These are phyloP conservation scores for Cheilosia vulpina DNA, from an alignment of 2,888 invertebrate genomes.

Conservation along the genomic window DNA sequence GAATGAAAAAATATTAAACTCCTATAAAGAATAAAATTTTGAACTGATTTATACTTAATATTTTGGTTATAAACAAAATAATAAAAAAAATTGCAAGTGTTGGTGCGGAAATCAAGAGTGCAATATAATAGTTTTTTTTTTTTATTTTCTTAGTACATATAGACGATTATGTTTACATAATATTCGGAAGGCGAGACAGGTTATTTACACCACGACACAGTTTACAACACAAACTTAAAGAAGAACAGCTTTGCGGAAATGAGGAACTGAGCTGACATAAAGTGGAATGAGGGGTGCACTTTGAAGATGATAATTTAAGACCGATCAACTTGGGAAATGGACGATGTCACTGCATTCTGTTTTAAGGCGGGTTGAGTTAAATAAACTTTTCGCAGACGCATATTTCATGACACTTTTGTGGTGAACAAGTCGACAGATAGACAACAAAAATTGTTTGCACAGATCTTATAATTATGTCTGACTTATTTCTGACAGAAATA, in stretches of 20 bases:
- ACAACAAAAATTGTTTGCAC: too few relatives aligned
- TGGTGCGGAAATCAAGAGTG: slow-evolving; percentile 23
- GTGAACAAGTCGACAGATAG: too few relatives aligned
- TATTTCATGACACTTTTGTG: too few relatives aligned
- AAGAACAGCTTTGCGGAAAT: background rate
- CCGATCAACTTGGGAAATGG: background rate
- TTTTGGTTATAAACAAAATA: slow-evolving; percentile 16
- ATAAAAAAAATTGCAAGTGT: slow-evolving; percentile 5
- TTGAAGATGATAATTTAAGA: background rate
- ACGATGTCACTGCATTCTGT: too few relatives aligned
- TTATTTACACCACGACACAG: slow-evolving; percentile 36
- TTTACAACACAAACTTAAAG: slow-evolving; percentile 8
- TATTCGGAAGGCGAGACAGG: slow-evolving; percentile 8
- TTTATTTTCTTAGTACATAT: background rate
- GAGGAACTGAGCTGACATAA: background rate
- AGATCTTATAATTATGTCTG: too few relatives aligned
- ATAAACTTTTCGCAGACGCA: too few relatives aligned
- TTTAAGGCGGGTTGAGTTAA: too few relatives aligned
- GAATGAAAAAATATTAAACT: slow-evolving; percentile 1
- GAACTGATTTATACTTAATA: slow-evolving; percentile 40
- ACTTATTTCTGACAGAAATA: too few relatives aligned
- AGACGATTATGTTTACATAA: slow-evolving; percentile 9
- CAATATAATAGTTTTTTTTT: slow-evolving; percentile 4
- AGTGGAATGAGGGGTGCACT: background rate
- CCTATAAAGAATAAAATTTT: slow-evolving; percentile 23